phyloP scores from a whole-genome alignment of 2,113 vertebrate genomes.

The Tachysurus vachellii region DNA sequence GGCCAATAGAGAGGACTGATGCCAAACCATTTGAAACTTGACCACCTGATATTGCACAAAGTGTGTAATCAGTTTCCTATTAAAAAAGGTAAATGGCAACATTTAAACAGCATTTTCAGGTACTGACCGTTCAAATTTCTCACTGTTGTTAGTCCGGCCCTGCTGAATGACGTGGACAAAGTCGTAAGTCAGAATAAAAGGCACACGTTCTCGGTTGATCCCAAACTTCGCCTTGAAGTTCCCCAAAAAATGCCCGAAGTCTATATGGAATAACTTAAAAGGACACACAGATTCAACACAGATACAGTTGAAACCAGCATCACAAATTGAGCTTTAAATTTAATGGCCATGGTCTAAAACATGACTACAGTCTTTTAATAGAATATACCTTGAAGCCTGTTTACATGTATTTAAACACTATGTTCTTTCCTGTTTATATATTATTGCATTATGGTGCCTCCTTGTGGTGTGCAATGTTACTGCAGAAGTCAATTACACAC shows the following conservation, averaged over 20 bases:
- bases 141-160: slow-evolving; percentile 90
- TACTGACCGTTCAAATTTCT: slow-evolving; percentile 93
- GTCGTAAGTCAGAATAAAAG: slow-evolving; percentile 96
- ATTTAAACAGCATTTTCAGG: background rate
- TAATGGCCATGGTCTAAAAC: background rate
- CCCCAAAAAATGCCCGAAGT: slow-evolving; percentile 96
- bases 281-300: slow-evolving; percentile 36
- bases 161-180: slow-evolving; percentile 98
- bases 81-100: background rate
- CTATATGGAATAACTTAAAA: slow-evolving; percentile 92
- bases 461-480: slow-evolving; percentile 24
- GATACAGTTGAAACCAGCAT: background rate
- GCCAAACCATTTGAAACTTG: background rate
- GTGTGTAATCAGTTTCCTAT: background rate
- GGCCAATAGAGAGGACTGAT: background rate
- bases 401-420: background rate
- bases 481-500: background rate
- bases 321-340: background rate
- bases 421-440: background rate
- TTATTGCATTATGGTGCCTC: slow-evolving; percentile 18
- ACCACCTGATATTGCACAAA: background rate
- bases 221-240: slow-evolving; percentile 99
- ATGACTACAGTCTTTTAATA: background rate
- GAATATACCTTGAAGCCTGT: background rate
- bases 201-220: slow-evolving; percentile 96